Evolutionary conservation across 2,888 invertebrate genomes (phyloP), one percentile per base, ranked within the genome.

Genomic region (Zeuzera pyrina): DNA sequence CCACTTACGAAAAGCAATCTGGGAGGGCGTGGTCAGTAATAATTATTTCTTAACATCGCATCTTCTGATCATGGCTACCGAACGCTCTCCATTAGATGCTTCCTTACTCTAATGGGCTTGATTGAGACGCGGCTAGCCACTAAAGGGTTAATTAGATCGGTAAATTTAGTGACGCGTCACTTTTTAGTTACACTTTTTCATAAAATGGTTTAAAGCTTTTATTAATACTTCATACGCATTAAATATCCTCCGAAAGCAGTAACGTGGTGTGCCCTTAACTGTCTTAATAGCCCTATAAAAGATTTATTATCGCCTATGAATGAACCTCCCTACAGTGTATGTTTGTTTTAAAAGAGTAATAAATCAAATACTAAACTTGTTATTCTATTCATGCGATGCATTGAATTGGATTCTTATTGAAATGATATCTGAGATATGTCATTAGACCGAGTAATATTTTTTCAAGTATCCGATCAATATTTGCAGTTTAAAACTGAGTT

Each of bases 11-110:
- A 81, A 81, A 73, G 61, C 79, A 81, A 83, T 81, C 79, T 73
- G 59, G 49, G 47, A 55, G 60, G 81, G 81, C 77, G 81, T 69
- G 64, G 62, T 71, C 52, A 35, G 53, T 47, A 46, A 68, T 81
- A 76, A 83, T 83, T 78, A 83, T 79, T 83, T 79, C 76, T 70
- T 81, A 77, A 77, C 77, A 71, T 73, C n/a, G n/a, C 70, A 72
- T 70, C 66, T 61, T 67, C 65, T 62, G 56, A 50, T 52, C 36
- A 53, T 47, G 36, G 74, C 77, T 81, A 76, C 81, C 52, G 79
- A 67, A 68, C 59, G n/a, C n/a, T n/a, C n/a, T 52, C 57, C 58
- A 66, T 71, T 69, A 70, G 57, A 50, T 52, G 66, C 65, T 70
- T 71, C 70, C 72, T 70, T 47, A 30, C 43, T 47, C 41, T 59